A percentile compares a stretch with the other conserved stretches of the same genome.
Evolutionary conservation across 2,113 vertebrate species (phyloP).

Genomic region (Gadus macrocephalus): DNA sequence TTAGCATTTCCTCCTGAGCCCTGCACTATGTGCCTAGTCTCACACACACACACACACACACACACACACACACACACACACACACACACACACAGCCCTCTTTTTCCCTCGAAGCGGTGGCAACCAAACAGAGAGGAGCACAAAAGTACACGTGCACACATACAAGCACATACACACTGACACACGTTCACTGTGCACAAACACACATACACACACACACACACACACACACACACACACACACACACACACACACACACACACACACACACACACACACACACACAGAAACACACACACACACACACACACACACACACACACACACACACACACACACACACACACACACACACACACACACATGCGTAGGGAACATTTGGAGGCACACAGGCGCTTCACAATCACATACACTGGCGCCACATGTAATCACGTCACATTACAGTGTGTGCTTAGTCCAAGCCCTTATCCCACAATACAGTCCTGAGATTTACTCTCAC

Average conservation of each 20-base stretch:
- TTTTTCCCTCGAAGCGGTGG: conserved; percentile 19
- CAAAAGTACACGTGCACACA: background rate
- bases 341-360: background rate
- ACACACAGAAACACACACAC: background rate
- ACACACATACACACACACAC: background rate
- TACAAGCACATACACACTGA: background rate
- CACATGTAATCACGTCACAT: conserved; percentile 39
- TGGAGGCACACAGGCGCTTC: no score
- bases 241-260: background rate
- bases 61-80: no score
- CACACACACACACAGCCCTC: background rate
- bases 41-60: conserved; percentile 7
- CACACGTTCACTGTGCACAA: background rate
- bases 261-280: background rate
- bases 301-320: background rate
- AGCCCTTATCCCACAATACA: conserved; percentile 21
- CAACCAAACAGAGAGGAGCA: background rate
- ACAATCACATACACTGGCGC: conserved; percentile 3
- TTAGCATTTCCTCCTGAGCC: conserved; percentile 27
- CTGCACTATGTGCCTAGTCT: conserved; percentile 15
- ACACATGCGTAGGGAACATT: no score
- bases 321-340: background rate
- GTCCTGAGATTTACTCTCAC: conserved; percentile 15
- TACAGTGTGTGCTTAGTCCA: conserved; percentile 36
- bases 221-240: conserved; percentile 1